Evolutionary conservation across 2,797 vertebrate species (phyloP).

Genomic region (Masticophis lateralis): DNA sequence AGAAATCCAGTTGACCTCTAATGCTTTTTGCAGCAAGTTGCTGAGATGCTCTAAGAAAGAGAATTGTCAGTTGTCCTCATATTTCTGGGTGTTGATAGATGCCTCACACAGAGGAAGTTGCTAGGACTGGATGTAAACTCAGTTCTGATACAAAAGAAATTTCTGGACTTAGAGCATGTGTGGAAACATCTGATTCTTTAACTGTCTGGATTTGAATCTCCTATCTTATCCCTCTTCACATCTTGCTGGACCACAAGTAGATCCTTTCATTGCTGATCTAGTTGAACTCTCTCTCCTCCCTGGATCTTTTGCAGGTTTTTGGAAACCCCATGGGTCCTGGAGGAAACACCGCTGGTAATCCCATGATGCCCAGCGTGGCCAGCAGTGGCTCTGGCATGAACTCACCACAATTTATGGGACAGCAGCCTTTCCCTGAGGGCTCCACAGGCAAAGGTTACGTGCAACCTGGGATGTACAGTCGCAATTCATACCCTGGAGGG

Average conservation of each 20-base stretch:
- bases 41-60: not conserved
- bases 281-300: not conserved
- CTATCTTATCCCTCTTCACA: not conserved
- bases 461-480: constrained; percentile 85
- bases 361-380: constrained; percentile 84
- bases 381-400: constrained; percentile 82
- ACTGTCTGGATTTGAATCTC: not conserved
- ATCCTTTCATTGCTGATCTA: not conserved
- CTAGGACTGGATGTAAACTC: not conserved
- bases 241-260: not conserved
- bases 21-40: not conserved
- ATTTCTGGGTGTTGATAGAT: not conserved
- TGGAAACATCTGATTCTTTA: not conserved
- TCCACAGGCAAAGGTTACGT: constrained; percentile 80
- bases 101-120: no score
- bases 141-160: not conserved
- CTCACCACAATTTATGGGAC: constrained; percentile 84
- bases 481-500: constrained; percentile 73
- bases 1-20: not conserved
- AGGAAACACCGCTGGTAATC: constrained; percentile 82
- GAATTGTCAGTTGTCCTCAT: no score
- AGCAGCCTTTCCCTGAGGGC: constrained; percentile 84
- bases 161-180: not conserved
- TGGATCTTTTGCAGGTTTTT: constrained; percentile 76
- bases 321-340: constrained; percentile 89